Percentiles rank a stretch among this genome's conserved stretches.
These are phyloP conservation scores for Petaurus breviceps DNA, from an alignment of 2,113 vertebrate species.

Conservation along the genomic window DNA sequence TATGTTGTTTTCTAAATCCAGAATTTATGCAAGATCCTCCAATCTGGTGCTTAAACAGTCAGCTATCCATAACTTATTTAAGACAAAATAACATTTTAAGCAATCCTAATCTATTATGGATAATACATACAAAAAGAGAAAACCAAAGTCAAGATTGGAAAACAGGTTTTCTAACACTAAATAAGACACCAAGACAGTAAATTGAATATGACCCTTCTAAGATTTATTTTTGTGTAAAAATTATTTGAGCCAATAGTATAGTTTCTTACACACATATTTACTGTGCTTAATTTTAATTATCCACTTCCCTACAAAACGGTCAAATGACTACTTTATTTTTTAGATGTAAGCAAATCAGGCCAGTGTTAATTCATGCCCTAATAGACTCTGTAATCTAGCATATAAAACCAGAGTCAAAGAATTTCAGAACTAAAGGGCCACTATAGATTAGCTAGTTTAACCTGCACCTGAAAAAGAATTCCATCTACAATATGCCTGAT, in stretches of 20 bases:
- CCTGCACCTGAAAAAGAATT: background rate
- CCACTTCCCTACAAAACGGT: background rate
- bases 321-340: background rate
- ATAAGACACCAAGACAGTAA: background rate
- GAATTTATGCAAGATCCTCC: background rate
- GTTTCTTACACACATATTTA: background rate
- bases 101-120: background rate
- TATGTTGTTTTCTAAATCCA: slow-evolving; percentile 10
- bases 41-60: background rate
- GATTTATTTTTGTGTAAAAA: background rate
- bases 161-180: background rate
- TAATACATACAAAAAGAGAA: background rate
- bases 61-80: background rate
- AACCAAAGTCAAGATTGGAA: background rate
- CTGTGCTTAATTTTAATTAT: background rate
- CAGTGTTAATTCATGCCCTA: background rate
- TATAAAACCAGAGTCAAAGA: too few relatives aligned
- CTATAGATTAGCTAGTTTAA: background rate
- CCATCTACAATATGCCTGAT: background rate
- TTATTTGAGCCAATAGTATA: background rate
- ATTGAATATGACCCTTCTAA: background rate
- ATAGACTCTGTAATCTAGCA: too few relatives aligned
- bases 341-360: background rate
- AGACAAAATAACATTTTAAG: background rate
- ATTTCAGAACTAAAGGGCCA: too few relatives aligned